Percentiles rank a stretch among this genome's conserved stretches.
phyloP scores from a whole-genome alignment of 1,140 invertebrate species.

The Bilobella aurantiaca region DNA sequence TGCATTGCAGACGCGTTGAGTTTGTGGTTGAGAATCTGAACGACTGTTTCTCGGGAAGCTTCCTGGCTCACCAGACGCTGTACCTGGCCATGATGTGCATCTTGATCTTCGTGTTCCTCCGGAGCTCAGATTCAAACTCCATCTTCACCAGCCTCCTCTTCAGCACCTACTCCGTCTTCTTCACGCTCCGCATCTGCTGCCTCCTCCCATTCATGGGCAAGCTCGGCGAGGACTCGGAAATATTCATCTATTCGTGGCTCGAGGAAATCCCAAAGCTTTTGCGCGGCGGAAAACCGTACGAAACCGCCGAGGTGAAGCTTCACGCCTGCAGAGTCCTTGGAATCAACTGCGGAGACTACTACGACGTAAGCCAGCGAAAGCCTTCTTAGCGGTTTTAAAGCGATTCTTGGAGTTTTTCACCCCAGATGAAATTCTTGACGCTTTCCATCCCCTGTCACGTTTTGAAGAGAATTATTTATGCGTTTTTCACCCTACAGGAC shows the following conservation, averaged over 20 bases:
- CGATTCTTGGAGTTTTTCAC: too few relatives aligned
- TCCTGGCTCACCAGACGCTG: conserved; percentile 34
- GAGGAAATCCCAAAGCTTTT: conserved; percentile 34
- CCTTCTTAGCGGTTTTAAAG: background rate
- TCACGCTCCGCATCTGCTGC: conserved; percentile 33
- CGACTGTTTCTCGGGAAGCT: conserved; percentile 29
- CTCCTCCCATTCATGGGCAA: conserved; percentile 32
- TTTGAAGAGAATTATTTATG: too few relatives aligned
- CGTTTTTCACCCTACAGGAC: too few relatives aligned
- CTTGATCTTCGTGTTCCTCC: conserved; percentile 32
- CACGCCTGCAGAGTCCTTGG: conserved; percentile 33
- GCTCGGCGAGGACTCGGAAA: conserved; percentile 32
- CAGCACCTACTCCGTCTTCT: conserved; percentile 33
- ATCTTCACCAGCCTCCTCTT: conserved; percentile 31
- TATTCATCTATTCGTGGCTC: conserved; percentile 35
- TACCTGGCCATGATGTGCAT: conserved; percentile 36
- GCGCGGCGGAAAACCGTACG: conserved; percentile 32
- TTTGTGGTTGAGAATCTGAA: conserved; percentile 35
- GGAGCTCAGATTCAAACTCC: conserved; percentile 23
- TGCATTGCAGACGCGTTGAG: conserved; percentile 20
- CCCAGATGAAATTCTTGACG: too few relatives aligned
- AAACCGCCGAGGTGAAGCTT: conserved; percentile 30
- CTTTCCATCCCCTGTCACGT: too few relatives aligned
- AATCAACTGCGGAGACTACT: conserved; percentile 33
- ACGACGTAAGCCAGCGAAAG: conserved; percentile 11